phyloP scores from a whole-genome alignment of 2,888 invertebrate genomes.

The Gastrophysa polygoni region DNA sequence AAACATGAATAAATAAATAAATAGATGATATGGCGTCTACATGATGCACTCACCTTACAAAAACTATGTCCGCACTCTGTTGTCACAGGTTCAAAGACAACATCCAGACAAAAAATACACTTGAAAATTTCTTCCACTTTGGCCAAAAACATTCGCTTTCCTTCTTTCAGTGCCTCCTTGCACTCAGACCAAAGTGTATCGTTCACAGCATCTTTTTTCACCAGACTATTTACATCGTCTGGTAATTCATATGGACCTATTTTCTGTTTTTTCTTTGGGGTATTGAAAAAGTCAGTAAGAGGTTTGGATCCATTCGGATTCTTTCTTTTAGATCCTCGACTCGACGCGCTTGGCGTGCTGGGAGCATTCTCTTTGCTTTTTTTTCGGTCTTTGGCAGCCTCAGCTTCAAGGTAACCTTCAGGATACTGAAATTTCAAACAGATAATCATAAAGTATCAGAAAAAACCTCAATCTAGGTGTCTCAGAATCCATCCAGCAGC shows the following conservation, averaged over 20 bases:
- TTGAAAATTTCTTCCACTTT: slow-evolving; percentile 70
- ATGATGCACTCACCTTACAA: slow-evolving; percentile 65
- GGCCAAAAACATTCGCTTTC: slow-evolving; percentile 68
- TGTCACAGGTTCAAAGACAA: slow-evolving; percentile 73
- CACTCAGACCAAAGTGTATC: slow-evolving; percentile 73
- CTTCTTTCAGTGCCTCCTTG: slow-evolving; percentile 57
- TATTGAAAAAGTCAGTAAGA: slow-evolving; percentile 43
- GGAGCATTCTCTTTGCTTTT: slow-evolving; percentile 42
- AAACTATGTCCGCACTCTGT: slow-evolving; percentile 77
- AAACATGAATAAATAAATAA: too few species aligned
- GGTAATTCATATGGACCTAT: slow-evolving; percentile 49
- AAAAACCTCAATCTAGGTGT: too few species aligned
- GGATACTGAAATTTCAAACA: slow-evolving; percentile 62
- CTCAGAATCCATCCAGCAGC: background rate
- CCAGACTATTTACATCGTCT: slow-evolving; percentile 54
- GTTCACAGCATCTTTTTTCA: slow-evolving; percentile 67
- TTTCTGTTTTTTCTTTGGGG: slow-evolving; percentile 56
- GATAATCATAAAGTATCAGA: too few species aligned
- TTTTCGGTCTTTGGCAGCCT: slow-evolving; percentile 54
- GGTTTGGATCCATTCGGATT: slow-evolving; percentile 43
- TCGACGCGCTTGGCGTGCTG: slow-evolving; percentile 37
- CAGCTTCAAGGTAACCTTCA: slow-evolving; percentile 72
- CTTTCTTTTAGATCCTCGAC: slow-evolving; percentile 51
- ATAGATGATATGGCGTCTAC: too few species aligned
- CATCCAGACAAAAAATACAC: slow-evolving; percentile 82